Evolutionary conservation across 2,797 vertebrate species (phyloP).

Genomic region (Rhinatrema bivittatum): DNA sequence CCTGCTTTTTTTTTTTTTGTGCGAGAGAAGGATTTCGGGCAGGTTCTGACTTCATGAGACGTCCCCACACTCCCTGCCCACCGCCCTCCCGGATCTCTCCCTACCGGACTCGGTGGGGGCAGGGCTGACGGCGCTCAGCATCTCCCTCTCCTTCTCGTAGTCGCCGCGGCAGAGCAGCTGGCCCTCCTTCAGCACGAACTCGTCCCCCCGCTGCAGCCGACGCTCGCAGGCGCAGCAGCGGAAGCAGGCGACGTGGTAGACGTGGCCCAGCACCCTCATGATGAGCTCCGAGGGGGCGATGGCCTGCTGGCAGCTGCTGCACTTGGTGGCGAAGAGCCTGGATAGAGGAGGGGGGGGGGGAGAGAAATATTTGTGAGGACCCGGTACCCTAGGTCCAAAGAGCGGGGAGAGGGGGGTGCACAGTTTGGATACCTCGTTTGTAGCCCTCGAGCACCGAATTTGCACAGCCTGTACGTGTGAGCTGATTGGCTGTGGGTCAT

Average conservation of each 20-base stretch:
- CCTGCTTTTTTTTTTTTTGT: no score
- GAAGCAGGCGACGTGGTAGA: constrained; percentile 85
- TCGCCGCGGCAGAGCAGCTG: constrained; percentile 83
- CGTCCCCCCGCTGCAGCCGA: constrained; percentile 77
- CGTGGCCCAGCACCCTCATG: constrained; percentile 81
- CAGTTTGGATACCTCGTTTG: not conserved
- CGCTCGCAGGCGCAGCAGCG: constrained; percentile 88
- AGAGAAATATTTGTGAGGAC: no score
- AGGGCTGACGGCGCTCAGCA: constrained; percentile 78
- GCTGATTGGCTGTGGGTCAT: no score
- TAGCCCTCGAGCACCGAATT: no score
- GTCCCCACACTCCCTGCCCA: no score
- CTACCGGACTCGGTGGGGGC: constrained; percentile 79
- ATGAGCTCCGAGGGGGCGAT: constrained; percentile 80
- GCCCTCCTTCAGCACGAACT: constrained; percentile 86
- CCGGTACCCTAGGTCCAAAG: no score
- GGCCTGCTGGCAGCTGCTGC: constrained; percentile 78
- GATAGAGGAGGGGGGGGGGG: not conserved
- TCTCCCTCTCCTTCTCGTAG: constrained; percentile 86
- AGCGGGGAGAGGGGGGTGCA: no score
- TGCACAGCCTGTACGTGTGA: no score
- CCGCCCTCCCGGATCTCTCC: no score
- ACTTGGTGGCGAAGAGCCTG: constrained; percentile 83
- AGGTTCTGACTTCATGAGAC: no score
- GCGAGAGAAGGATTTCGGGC: no score